phyloP scores from a whole-genome alignment of 2,888 invertebrate genomes.

The Dasysyrphus albostriatus region DNA sequence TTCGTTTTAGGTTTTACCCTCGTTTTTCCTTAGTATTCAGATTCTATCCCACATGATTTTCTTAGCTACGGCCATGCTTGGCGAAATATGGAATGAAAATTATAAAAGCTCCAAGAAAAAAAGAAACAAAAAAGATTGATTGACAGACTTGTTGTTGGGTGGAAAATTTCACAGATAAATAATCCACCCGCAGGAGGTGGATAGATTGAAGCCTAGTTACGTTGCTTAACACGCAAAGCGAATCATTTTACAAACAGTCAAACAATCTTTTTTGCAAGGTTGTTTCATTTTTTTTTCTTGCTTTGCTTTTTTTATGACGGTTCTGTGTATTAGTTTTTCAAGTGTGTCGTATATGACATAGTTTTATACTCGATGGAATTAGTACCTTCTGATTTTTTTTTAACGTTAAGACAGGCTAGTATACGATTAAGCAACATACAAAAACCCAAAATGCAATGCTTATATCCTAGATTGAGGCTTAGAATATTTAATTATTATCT shows the following conservation, averaged over 20 bases:
- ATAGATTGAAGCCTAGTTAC: constrained; percentile 43
- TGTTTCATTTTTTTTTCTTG: constrained; percentile 1
- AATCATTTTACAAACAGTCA: constrained; percentile 33
- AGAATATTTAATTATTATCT: too few relatives aligned
- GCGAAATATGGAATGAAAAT: constrained; percentile 30
- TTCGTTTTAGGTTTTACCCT: too few relatives aligned
- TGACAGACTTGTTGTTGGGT: constrained; percentile 55
- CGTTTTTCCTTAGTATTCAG: too few relatives aligned
- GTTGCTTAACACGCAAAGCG: constrained; percentile 36
- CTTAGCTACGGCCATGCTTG: neutral
- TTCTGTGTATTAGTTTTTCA: neutral
- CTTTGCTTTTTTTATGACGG: neutral
- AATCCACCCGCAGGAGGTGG: constrained; percentile 17
- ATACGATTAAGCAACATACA: too few relatives aligned
- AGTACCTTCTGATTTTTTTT: neutral
- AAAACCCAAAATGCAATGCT: too few relatives aligned
- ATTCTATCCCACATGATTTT: neutral
- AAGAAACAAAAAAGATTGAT: constrained; percentile 60
- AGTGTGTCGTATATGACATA: neutral
- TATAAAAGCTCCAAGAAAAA: constrained; percentile 21
- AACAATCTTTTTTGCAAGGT: constrained; percentile 54
- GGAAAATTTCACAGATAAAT: constrained; percentile 12
- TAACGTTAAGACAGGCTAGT: neutral
- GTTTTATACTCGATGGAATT: neutral
- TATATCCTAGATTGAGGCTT: too few relatives aligned